These are phyloP conservation scores for Okamejei kenojei DNA, from an alignment of 2,797 vertebrate species.

Conservation along the genomic window DNA sequence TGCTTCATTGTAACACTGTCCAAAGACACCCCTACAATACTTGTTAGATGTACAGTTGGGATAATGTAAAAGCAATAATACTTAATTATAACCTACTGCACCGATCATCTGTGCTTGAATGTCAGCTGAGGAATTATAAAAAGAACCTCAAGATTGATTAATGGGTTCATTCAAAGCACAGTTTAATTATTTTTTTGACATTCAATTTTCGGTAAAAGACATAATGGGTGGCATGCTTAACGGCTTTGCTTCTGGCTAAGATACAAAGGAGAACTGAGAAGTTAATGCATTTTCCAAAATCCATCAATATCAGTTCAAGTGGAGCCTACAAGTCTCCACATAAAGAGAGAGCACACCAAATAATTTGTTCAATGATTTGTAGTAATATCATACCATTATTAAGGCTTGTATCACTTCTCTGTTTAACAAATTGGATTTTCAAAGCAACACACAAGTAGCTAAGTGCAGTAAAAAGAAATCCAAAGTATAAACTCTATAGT, in stretches of 20 bases:
- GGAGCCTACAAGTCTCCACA: conserved; percentile 27
- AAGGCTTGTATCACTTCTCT: not conserved
- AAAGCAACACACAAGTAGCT: not conserved
- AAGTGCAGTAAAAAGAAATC: not conserved
- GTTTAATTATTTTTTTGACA: conserved; percentile 61
- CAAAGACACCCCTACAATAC: conserved; percentile 57
- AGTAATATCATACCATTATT: not conserved
- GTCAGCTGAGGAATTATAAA: conserved; percentile 57
- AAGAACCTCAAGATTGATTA: conserved; percentile 57
- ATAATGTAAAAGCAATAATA: conserved; percentile 74
- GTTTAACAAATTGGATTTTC: not conserved
- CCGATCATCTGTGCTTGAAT: conserved; percentile 66
- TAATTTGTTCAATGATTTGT: not conserved
- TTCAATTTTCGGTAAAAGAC: conserved; percentile 63
- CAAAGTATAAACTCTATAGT: not conserved
- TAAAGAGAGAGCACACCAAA: conserved; percentile 10
- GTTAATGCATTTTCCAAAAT: conserved; percentile 47
- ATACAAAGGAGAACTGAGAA: conserved; percentile 43
- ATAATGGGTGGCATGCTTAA: conserved; percentile 63
- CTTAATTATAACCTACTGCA: conserved; percentile 72
- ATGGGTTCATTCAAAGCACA: conserved; percentile 60
- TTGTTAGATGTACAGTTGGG: conserved; percentile 70
- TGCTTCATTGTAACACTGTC: conserved; percentile 50
- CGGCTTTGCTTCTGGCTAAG: conserved; percentile 47
- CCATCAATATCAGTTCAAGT: conserved; percentile 50